Base-by-base conservation (phyloP, 2,888 invertebrate genomes). In the Camponotus fellah region DNA sequence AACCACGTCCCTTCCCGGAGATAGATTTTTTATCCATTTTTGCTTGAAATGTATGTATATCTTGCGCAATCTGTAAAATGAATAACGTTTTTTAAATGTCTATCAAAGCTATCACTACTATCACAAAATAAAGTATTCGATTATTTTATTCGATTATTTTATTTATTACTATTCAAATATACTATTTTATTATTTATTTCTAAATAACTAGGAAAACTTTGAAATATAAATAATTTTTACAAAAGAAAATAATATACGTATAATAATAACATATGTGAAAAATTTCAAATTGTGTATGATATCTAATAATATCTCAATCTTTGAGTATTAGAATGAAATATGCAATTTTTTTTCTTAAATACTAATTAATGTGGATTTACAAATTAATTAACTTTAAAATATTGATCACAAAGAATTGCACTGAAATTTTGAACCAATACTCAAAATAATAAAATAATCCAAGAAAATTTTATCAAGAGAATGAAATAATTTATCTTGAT, bases 1-100 rank as follows among this genome's bases (percentile, higher is more conserved):
- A 79, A 12, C 90, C 89, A 32, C 91, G 74, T 5, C 90, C 90
- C 32, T 12, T 46, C 0, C 37, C 21, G 26, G 26, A 2, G 17
- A 1, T 5, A 9, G 32, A 6, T 34, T 21, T 56, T 0, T 46
- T 58, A 14, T 49, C 2, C 79, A 74, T 80, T 74, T 80, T 71
- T 40, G 49, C 17, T 49, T 21, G n/a, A 26, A 62, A 1, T 9
- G 6, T 2, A 65, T 46, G n/a, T 64, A 9, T 49, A 0, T n/a
- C n/a, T 66, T 58, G 14, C 72, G 32, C 26, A 79, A 71, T 77
- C 53, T 71, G n/a, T 21, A 21, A 14, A 37, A 66, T 21, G 34
- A 53, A 65, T 34, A n/a, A 72, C 43, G 21, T 3, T 71, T 46
- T 21, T 53, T 32, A 12, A 2, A 43, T 2, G 17, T 1, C 46